Conservation (phyloP, 2,113 vertebrate species). For the Piaya cayana region DNA sequence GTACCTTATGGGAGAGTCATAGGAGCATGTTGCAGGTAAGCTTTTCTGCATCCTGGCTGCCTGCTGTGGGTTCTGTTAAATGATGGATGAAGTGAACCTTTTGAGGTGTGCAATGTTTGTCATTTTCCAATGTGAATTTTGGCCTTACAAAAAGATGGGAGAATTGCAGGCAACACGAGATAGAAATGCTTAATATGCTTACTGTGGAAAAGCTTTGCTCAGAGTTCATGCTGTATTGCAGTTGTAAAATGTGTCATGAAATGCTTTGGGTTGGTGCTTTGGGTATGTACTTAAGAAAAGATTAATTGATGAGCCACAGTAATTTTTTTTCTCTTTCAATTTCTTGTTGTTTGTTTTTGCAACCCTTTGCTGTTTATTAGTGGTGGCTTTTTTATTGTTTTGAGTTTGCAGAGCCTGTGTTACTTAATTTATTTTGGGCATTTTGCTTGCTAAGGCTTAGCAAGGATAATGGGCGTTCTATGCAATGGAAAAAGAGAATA, state of each 20-base stretch:
- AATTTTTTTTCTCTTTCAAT: neutral
- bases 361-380: neutral
- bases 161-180: neutral
- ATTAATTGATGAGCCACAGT: neutral
- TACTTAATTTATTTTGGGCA: neutral
- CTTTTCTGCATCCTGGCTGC: neutral
- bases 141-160: neutral
- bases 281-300: neutral
- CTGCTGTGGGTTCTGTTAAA: neutral
- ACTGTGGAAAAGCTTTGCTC: neutral
- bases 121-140: neutral
- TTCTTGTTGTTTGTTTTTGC: neutral
- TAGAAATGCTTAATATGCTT: neutral
- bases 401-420: neutral
- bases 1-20: neutral
- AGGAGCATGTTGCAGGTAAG: neutral
- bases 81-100: neutral
- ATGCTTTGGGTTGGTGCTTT: neutral
- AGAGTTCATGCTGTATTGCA: neutral
- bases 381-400: neutral
- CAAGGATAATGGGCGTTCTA: neutral
- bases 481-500: neutral
- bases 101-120: neutral
- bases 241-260: neutral
- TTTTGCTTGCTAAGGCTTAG: constrained; percentile 8